A percentile compares a stretch with the other conserved stretches of the same genome.
phyloP scores from a whole-genome alignment of 2,113 vertebrate genomes.

The Oceanodroma tethys region DNA sequence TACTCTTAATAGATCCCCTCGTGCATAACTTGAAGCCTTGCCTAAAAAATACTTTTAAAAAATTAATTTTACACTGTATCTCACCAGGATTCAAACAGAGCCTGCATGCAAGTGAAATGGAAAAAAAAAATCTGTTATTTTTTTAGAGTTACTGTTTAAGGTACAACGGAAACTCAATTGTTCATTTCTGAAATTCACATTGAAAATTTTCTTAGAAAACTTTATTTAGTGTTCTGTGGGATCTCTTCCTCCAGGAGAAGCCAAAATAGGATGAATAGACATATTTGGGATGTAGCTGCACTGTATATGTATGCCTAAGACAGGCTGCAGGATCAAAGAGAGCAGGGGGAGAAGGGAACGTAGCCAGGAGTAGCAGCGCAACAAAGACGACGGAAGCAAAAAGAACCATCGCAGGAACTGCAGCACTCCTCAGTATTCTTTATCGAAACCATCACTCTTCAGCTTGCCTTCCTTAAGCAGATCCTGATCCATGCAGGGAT shows the following conservation, averaged over 20 bases:
- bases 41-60: background rate
- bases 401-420: background rate
- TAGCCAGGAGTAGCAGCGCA: background rate
- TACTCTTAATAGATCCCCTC: background rate
- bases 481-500: background rate
- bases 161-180: background rate
- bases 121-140: background rate
- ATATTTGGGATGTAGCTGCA: fast-evolving
- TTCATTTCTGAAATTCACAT: background rate
- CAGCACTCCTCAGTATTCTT: fast-evolving
- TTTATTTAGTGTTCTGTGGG: background rate
- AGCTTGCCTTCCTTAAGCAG: background rate
- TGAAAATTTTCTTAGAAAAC: background rate
- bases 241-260: background rate
- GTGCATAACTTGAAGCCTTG: background rate
- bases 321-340: fast-evolving
- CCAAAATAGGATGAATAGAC: background rate
- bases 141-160: background rate
- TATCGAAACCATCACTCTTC: background rate
- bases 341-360: background rate
- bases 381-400: background rate
- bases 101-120: fast-evolving
- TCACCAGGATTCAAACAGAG: background rate
- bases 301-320: background rate
- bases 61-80: background rate